These are phyloP conservation scores for Odontothrips loti DNA, from an alignment of 2,888 invertebrate genomes.

Conservation along the genomic window DNA sequence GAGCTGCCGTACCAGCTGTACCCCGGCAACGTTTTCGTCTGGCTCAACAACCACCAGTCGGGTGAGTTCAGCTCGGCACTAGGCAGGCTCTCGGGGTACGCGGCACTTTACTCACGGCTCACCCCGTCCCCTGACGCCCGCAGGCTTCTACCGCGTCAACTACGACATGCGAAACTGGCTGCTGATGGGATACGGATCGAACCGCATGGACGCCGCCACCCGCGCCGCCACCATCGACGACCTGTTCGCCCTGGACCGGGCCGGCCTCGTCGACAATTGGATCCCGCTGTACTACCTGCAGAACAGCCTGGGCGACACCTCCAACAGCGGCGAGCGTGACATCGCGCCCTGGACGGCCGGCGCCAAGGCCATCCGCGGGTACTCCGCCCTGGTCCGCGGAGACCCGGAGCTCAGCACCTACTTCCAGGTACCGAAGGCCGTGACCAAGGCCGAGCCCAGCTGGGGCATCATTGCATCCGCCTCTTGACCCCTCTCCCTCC, in stretches of 20 bases:
- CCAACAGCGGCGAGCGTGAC: background rate
- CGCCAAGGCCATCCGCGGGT: constrained; percentile 1
- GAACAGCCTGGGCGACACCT: background rate
- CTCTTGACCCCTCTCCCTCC: background rate
- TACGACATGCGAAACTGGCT: background rate
- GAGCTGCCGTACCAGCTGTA: no score
- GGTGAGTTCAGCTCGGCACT: no score
- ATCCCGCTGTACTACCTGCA: background rate
- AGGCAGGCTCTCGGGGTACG: no score
- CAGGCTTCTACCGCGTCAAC: constrained; percentile 21
- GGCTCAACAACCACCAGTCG: no score
- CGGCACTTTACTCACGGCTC: no score
- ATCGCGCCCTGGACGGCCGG: background rate
- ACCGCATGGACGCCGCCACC: background rate
- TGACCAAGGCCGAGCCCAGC: background rate
- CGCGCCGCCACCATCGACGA: constrained; percentile 16
- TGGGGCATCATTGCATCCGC: background rate
- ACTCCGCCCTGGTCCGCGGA: background rate
- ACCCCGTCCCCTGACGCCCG: no score
- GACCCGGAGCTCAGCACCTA: background rate
- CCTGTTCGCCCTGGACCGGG: constrained; percentile 9
- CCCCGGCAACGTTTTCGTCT: no score
- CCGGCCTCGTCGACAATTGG: background rate
- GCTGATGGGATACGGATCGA: background rate
- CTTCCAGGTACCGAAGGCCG: background rate